phyloP scores from a whole-genome alignment of 2,797 vertebrate genomes.

The Dendrocincla fuliginosa region DNA sequence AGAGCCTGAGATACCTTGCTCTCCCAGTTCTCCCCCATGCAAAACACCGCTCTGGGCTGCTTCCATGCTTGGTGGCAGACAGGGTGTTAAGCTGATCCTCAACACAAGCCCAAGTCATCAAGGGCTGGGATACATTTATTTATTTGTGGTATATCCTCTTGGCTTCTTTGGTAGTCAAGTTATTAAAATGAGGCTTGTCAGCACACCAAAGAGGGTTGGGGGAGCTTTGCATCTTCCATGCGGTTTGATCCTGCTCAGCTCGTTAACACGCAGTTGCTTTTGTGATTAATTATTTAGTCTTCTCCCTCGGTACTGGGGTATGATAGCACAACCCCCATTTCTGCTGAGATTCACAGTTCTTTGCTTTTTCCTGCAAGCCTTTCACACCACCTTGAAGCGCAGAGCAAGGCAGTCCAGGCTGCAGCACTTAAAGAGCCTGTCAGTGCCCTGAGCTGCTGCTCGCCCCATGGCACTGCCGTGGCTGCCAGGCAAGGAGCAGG shows the following conservation, averaged over 20 bases:
- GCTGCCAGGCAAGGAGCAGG: fast-evolving
- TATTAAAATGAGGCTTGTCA: constrained; percentile 45
- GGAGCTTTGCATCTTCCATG: constrained; percentile 62
- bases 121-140: not conserved
- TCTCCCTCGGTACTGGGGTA: constrained; percentile 26
- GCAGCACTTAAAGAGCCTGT: not conserved
- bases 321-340: constrained; percentile 36
- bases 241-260: constrained; percentile 61
- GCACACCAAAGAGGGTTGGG: not conserved
- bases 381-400: not conserved
- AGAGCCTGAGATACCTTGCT: not conserved
- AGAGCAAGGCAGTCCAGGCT: not conserved
- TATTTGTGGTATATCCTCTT: not conserved
- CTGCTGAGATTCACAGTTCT: constrained; percentile 60
- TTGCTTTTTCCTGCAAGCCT: not conserved
- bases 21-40: not conserved
- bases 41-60: not conserved
- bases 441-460: not conserved
- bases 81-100: not conserved
- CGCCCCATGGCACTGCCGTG: fast-evolving
- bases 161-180: not conserved
- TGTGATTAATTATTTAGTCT: constrained; percentile 74
- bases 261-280: constrained; percentile 68
- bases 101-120: not conserved
- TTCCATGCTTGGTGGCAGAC: not conserved